phyloP scores from a whole-genome alignment of 1,140 invertebrate species.

The Drosophila ficusphila region DNA sequence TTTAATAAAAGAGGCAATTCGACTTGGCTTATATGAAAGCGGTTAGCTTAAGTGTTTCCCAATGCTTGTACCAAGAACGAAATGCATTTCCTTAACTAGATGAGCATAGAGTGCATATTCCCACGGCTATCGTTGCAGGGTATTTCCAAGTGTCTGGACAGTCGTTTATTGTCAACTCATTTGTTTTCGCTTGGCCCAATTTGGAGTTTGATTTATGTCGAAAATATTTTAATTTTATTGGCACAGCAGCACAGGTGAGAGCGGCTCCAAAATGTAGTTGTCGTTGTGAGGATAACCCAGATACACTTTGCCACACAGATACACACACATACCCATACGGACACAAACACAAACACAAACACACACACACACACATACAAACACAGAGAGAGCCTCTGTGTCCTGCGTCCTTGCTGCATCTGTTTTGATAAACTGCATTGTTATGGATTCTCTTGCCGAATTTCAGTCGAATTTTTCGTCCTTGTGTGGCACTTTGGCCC shows the following conservation, averaged over 20 bases:
- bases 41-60: too few species aligned
- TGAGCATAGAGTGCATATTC: background rate
- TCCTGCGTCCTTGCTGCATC: slow-evolving; percentile 40
- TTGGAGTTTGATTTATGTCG: slow-evolving; percentile 71
- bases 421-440: slow-evolving; percentile 52
- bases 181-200: slow-evolving; percentile 59
- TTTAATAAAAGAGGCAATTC: background rate
- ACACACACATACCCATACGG: background rate
- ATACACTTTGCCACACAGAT: slow-evolving; percentile 22
- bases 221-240: slow-evolving; percentile 72
- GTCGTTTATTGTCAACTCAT: slow-evolving; percentile 52
- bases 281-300: slow-evolving; percentile 44
- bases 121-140: background rate
- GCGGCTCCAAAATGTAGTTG: slow-evolving; percentile 15
- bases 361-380: background rate
- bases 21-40: too few species aligned
- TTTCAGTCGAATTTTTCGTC: slow-evolving; percentile 40
- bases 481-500: slow-evolving; percentile 44
- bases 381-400: background rate
- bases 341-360: background rate
- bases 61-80: too few species aligned
- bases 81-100: too few species aligned
- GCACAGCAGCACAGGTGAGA: slow-evolving; percentile 23
- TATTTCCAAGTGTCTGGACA: slow-evolving; percentile 16
- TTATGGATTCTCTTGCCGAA: slow-evolving; percentile 33